Evolutionary conservation across 2,797 vertebrate genomes (phyloP).

Genomic region (Corythornis leucogaster): DNA sequence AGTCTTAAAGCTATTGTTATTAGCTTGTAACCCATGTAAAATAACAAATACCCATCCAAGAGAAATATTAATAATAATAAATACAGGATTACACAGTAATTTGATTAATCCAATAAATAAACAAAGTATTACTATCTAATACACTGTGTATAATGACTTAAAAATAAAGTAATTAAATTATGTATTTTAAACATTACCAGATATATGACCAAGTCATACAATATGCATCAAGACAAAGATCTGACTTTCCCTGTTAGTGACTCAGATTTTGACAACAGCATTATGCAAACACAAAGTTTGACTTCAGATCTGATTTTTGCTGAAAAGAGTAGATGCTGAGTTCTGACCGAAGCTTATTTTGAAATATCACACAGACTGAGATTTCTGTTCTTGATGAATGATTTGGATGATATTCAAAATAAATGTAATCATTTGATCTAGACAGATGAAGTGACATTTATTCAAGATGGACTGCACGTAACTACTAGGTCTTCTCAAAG

Average conservation of each 20-base stretch:
- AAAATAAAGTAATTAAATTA: constrained; percentile 27
- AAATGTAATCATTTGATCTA: neutral
- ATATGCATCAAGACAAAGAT: neutral
- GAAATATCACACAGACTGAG: neutral
- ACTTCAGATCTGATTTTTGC: neutral
- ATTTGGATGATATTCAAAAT: neutral
- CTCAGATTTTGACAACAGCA: neutral
- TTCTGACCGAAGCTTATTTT: neutral
- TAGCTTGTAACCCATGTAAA: constrained; percentile 27
- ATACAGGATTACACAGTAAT: neutral
- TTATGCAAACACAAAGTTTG: neutral
- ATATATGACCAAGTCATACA: neutral
- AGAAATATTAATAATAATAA: constrained; percentile 42
- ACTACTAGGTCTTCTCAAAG: neutral
- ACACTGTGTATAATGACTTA: neutral
- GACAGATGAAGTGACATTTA: neutral
- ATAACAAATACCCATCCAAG: constrained; percentile 17
- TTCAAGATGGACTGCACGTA: neutral
- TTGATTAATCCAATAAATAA: constrained; percentile 20
- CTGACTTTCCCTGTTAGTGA: neutral
- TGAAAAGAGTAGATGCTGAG: neutral
- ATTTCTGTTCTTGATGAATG: neutral
- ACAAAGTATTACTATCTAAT: neutral
- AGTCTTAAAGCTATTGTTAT: neutral
- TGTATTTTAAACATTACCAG: neutral